Percentiles rank a stretch among this genome's conserved stretches.
These are phyloP conservation scores for Eriocheir sinensis DNA, from an alignment of 1,140 invertebrate genomes.

Conservation along the genomic window DNA sequence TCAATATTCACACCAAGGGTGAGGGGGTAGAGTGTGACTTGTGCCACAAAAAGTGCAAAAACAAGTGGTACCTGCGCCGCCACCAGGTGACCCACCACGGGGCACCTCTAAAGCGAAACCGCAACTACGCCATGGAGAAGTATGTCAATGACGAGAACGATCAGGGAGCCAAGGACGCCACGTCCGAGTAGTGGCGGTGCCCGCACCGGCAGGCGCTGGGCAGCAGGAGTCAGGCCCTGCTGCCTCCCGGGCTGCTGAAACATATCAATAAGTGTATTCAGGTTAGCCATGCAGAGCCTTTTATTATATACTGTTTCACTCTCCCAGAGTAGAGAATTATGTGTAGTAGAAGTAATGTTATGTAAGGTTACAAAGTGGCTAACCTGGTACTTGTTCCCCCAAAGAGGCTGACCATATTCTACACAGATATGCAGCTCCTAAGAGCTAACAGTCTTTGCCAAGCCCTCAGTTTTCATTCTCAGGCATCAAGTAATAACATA, in stretches of 20 bases:
- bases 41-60: constrained; percentile 80
- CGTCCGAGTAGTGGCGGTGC: constrained; percentile 67
- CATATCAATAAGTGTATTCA: constrained; percentile 74
- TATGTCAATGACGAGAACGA: constrained; percentile 78
- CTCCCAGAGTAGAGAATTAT: constrained; percentile 52
- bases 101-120: constrained; percentile 79
- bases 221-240: constrained; percentile 72
- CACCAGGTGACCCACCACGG: constrained; percentile 80
- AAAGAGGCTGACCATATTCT: constrained; percentile 76
- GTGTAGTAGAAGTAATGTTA: constrained; percentile 61
- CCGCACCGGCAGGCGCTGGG: constrained; percentile 58
- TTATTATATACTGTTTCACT: constrained; percentile 53
- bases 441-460: constrained; percentile 73
- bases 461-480: constrained; percentile 77
- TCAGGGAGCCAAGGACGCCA: constrained; percentile 76
- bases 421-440: constrained; percentile 67
- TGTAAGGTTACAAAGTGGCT: constrained; percentile 64
- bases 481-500: constrained; percentile 76
- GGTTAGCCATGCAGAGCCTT: constrained; percentile 68
- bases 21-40: constrained; percentile 79
- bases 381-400: constrained; percentile 66
- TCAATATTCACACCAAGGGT: constrained; percentile 80
- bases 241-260: constrained; percentile 62
- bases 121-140: constrained; percentile 75
- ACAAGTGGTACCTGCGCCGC: constrained; percentile 80